Evolutionary conservation across 2,888 invertebrate species (phyloP).

Genomic region (Drosophila peninsularis): DNA sequence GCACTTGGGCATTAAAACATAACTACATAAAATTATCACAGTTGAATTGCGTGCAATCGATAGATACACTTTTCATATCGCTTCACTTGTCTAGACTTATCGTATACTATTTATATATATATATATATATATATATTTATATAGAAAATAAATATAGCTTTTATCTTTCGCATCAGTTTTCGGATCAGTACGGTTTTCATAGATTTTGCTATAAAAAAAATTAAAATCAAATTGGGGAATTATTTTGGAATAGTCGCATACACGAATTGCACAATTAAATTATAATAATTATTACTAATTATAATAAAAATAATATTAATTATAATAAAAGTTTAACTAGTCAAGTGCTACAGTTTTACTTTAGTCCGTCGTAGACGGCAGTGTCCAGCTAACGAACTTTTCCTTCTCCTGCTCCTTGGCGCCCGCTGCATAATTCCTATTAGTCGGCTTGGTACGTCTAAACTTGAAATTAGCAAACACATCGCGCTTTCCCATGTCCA

Average conservation of each 20-base stretch:
- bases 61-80: slow-evolving; percentile 50
- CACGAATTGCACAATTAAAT: slow-evolving; percentile 62
- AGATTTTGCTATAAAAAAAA: slow-evolving; percentile 50
- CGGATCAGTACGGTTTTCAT: slow-evolving; percentile 26
- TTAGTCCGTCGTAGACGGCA: slow-evolving; percentile 64
- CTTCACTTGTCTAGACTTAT: slow-evolving; percentile 32
- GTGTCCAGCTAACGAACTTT: slow-evolving; percentile 79
- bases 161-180: slow-evolving; percentile 26
- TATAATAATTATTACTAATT: slow-evolving; percentile 35
- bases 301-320: slow-evolving; percentile 31
- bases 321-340: slow-evolving; percentile 49
- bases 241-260: slow-evolving; percentile 74
- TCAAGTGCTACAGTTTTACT: slow-evolving; percentile 15
- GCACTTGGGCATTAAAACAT: slow-evolving; percentile 65
- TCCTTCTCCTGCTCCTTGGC: slow-evolving; percentile 74
- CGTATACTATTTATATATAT: slow-evolving; percentile 22
- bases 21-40: slow-evolving; percentile 75
- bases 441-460: slow-evolving; percentile 72
- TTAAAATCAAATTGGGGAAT: slow-evolving; percentile 58
- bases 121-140: slow-evolving; percentile 35
- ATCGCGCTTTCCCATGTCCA: slow-evolving; percentile 69
- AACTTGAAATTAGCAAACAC: slow-evolving; percentile 83
- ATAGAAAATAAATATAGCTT: slow-evolving; percentile 46
- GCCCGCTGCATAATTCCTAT: slow-evolving; percentile 67
- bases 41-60: slow-evolving; percentile 78